Evolutionary conservation across 2,888 invertebrate species (phyloP).

Genomic region (Parnassius mnemosyne): DNA sequence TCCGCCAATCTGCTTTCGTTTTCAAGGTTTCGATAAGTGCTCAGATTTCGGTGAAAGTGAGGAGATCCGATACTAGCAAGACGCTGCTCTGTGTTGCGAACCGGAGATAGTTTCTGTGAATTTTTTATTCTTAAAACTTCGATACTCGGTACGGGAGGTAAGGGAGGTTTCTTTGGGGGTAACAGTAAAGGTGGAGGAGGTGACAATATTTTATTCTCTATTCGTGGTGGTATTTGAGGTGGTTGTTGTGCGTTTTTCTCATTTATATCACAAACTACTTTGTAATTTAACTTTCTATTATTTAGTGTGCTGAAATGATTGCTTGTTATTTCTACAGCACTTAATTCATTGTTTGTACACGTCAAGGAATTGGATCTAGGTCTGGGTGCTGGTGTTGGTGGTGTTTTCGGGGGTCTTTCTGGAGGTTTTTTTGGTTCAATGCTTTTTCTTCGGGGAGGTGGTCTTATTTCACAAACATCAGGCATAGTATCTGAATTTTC

Average conservation of each 20-base stretch:
- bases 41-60: constrained; percentile 81
- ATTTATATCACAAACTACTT: constrained; percentile 71
- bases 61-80: constrained; percentile 84
- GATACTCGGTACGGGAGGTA: constrained; percentile 85
- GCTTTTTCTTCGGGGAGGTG: constrained; percentile 82
- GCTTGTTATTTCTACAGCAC: constrained; percentile 65
- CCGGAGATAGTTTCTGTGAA: constrained; percentile 61
- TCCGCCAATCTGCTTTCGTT: constrained; percentile 64
- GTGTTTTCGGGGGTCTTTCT: constrained; percentile 84
- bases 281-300: constrained; percentile 68
- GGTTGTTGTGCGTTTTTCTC: constrained; percentile 61
- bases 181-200: constrained; percentile 78
- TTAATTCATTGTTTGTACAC: constrained; percentile 65
- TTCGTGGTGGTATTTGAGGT: constrained; percentile 78
- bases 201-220: constrained; percentile 59
- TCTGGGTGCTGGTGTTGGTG: constrained; percentile 72
- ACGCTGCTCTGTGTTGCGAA: constrained; percentile 70
- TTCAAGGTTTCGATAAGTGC: constrained; percentile 81
- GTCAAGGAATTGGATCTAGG: constrained; percentile 81
- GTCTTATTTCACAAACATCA: constrained; percentile 79
- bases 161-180: constrained; percentile 86
- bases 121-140: constrained; percentile 81
- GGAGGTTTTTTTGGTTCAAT: constrained; percentile 81
- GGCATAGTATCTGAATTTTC: constrained; percentile 70
- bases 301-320: constrained; percentile 73